These are phyloP conservation scores for Panurus biarmicus DNA, from an alignment of 2,113 vertebrate genomes.

Conservation along the genomic window DNA sequence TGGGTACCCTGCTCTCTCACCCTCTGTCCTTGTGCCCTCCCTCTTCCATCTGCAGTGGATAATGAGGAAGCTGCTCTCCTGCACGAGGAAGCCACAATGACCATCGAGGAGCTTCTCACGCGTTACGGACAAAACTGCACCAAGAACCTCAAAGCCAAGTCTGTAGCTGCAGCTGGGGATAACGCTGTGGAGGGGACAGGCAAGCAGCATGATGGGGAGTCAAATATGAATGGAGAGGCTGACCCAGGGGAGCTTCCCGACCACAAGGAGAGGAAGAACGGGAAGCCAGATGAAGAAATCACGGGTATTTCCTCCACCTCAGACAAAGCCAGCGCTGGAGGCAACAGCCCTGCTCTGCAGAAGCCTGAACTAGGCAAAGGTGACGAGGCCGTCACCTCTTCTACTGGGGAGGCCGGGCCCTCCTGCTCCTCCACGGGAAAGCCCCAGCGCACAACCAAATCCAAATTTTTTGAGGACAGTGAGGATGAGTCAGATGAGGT, in stretches of 20 bases:
- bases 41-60: slow-evolving; percentile 78
- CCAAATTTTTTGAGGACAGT: slow-evolving; percentile 97
- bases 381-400: slow-evolving; percentile 76
- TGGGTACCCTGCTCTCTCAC: not conserved
- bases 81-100: slow-evolving; percentile 98
- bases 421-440: slow-evolving; percentile 91
- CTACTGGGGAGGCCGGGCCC: slow-evolving; percentile 86
- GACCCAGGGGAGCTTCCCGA: slow-evolving; percentile 68
- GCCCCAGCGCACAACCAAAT: slow-evolving; percentile 81
- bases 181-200: slow-evolving; percentile 49
- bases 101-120: slow-evolving; percentile 93
- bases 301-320: slow-evolving; percentile 72
- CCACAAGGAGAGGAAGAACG: slow-evolving; percentile 72
- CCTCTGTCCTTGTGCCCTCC: not conserved
- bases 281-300: slow-evolving; percentile 58
- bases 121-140: slow-evolving; percentile 92
- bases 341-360: slow-evolving; percentile 53
- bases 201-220: slow-evolving; percentile 70
- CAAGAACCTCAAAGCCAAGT: slow-evolving; percentile 74
- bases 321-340: slow-evolving; percentile 60
- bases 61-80: slow-evolving; percentile 94
- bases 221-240: slow-evolving; percentile 82
- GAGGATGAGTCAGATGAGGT: slow-evolving; percentile 93
- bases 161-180: slow-evolving; percentile 23
- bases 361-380: slow-evolving; percentile 68